Percentiles rank a stretch among this genome's conserved stretches.
phyloP scores from a whole-genome alignment of 2,113 vertebrate species.

The Lycocorax pyrrhopterus region DNA sequence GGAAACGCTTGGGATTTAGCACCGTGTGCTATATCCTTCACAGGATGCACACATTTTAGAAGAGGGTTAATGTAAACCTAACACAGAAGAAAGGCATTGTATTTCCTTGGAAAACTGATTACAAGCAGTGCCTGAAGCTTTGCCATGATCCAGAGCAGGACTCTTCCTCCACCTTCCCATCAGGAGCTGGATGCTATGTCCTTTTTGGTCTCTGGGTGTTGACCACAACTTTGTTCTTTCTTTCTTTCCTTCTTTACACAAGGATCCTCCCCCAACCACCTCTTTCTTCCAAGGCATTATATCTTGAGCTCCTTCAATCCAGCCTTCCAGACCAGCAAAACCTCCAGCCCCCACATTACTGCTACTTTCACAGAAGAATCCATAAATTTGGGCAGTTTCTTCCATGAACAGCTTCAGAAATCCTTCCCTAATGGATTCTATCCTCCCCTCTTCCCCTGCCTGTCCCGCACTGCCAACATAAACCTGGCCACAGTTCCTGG shows the following conservation, averaged over 20 bases:
- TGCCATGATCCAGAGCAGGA: not conserved
- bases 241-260: not conserved
- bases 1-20: not conserved
- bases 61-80: not conserved
- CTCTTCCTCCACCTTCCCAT: not conserved
- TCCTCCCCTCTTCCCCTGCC: not conserved
- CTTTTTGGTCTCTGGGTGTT: fast-evolving
- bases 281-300: not conserved
- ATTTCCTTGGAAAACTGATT: not conserved
- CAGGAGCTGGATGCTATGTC: fast-evolving
- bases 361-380: not conserved
- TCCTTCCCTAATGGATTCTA: not conserved
- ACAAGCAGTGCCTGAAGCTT: not conserved
- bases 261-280: not conserved
- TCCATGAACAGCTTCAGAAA: not conserved
- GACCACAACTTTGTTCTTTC: not conserved
- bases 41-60: not conserved
- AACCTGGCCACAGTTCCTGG: not conserved
- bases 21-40: not conserved
- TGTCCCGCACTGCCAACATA: not conserved
- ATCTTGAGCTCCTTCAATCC: not conserved
- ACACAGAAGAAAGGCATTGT: not conserved
- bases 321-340: not conserved
- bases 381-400: not conserved
- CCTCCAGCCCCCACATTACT: not conserved